Base-by-base conservation (phyloP, 2,888 invertebrate genomes). In the Oscheius sp. region DNA sequence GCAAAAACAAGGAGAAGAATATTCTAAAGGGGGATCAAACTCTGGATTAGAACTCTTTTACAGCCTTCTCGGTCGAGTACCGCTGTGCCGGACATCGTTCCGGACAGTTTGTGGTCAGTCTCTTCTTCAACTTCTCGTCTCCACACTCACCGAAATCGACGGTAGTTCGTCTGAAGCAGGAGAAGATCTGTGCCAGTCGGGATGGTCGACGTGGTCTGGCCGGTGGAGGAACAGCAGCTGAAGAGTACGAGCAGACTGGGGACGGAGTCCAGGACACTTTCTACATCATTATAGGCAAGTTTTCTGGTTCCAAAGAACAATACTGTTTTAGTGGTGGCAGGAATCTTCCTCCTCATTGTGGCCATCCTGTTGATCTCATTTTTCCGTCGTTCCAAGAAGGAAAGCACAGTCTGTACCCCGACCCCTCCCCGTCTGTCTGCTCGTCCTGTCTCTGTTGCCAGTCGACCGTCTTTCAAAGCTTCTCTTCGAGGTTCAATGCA, bases 11-110 rank as follows among this genome's bases (percentile, higher is more conserved):
- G 9, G n/a, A 60, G 59, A 32, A 13, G 59, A 37, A 63, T 7
- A 11, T 21, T 29, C 4, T 42, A 42, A 42, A 42, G 42, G 7
- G 42, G 35, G 35, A 9, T 32, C 5, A 59, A 59, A 59, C 2
- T 21, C 4, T 42, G 42, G 42, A 42, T 59, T 35, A 11, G 9
- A 29, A 58, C 9, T 42, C 21, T 51, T 55, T 62, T 82, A 32
- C 75, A 85, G 87, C 84, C 47, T 88, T 88, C 77, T 75, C 79
- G 48, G 80, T 88, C n/a, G 88, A 88, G 72, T 87, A 85, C 76
- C 82, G 87, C 51, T 87, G 87, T 72, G 86, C 86, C 32, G 87
- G 87, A 9, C 84, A 83, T 70, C 81, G 85, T 53, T 80, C 86
- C 5, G 88, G 88, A 42, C 88, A 88, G 70, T 88, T 88, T 73